Evolutionary conservation across 2,797 vertebrate species (phyloP).

Genomic region (Cygnus olor): DNA sequence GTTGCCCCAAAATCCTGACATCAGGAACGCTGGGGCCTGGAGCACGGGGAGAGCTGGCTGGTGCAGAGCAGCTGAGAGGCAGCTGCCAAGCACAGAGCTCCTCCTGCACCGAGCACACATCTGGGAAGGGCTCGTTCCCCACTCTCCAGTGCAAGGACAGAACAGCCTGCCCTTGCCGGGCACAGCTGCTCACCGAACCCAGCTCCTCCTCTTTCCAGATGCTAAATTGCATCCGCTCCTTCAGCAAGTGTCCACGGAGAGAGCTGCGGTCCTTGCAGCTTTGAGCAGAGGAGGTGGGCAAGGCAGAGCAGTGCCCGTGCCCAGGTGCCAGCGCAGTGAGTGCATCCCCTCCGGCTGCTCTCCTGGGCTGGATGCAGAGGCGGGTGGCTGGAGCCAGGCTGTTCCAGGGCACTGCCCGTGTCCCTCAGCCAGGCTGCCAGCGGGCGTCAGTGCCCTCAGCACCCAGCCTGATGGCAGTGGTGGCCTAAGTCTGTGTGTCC

Average conservation of each 20-base stretch:
- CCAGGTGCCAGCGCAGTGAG: accelerated
- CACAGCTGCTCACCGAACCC: neutral
- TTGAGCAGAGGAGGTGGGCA: neutral
- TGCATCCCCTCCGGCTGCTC: accelerated
- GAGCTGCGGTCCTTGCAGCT: neutral
- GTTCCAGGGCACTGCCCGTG: neutral
- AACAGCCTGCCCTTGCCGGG: neutral
- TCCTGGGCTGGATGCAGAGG: neutral
- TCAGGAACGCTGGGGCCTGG: neutral
- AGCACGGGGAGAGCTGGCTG: neutral
- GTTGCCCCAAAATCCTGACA: neutral
- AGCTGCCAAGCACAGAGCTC: neutral
- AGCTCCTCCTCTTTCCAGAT: neutral
- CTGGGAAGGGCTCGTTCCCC: neutral
- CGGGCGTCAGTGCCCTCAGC: neutral
- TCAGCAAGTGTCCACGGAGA: accelerated
- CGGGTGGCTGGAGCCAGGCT: neutral
- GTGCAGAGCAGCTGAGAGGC: neutral
- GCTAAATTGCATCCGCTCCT: neutral
- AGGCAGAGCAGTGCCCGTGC: neutral
- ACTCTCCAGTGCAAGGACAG: neutral
- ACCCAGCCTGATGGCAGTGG: neutral
- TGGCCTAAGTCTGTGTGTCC: neutral
- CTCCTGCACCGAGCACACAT: neutral
- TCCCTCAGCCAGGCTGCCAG: neutral